These are phyloP conservation scores for Megaptera novaeangliae DNA, from an alignment of 2,113 vertebrate genomes.

Conservation along the genomic window DNA sequence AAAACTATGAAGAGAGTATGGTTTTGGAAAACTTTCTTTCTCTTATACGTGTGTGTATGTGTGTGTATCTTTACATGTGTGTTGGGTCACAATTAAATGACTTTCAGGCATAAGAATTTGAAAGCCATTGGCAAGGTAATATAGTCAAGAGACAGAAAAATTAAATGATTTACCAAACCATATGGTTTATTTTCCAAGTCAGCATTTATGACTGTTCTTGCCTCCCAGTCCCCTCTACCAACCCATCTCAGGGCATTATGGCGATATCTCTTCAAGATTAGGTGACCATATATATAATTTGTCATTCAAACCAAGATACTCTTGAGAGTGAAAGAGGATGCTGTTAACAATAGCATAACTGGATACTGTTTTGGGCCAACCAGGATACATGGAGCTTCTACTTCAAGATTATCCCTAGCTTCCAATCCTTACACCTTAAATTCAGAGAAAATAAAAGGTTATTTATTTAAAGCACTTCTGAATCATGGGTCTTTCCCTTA, in stretches of 20 bases:
- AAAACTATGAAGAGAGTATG: not conserved
- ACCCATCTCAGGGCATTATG: not conserved
- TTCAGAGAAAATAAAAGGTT: not conserved
- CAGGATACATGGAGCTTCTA: not conserved
- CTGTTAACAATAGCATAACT: not conserved
- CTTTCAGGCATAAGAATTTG: not conserved
- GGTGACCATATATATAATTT: not conserved
- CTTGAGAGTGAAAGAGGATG: not conserved
- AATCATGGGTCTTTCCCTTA: not conserved
- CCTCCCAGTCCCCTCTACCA: not conserved
- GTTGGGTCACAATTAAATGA: not conserved
- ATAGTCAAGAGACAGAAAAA: not conserved
- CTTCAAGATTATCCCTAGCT: not conserved
- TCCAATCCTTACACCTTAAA: not conserved
- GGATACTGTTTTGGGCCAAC: not conserved
- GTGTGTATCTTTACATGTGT: not conserved
- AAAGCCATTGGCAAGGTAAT: not conserved
- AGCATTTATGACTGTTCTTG: not conserved
- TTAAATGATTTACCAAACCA: constrained; percentile 9
- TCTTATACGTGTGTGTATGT: not conserved
- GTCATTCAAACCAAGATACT: not conserved
- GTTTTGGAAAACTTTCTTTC: not conserved
- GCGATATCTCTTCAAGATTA: not conserved
- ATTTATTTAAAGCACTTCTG: constrained; percentile 2
- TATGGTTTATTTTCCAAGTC: constrained; percentile 3